A percentile compares a stretch with the other conserved stretches of the same genome.
Conservation (phyloP, 2,113 vertebrate species). For the Phylloscopus trochiloides region DNA sequence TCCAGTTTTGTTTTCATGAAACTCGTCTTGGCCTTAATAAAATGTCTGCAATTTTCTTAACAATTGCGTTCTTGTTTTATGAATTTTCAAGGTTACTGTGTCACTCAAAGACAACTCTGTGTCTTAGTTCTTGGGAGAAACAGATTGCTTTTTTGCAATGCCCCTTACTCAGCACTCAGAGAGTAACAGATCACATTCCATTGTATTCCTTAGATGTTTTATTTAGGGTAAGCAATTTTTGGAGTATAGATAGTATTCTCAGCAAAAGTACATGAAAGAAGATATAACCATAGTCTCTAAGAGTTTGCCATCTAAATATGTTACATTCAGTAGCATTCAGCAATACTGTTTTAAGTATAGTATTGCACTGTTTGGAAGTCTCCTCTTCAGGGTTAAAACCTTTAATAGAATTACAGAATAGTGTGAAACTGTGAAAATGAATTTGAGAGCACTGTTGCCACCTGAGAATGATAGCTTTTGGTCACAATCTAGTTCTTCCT, state of each 20-base stretch:
- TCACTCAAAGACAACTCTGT: background rate
- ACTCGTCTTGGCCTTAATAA: background rate
- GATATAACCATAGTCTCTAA: background rate
- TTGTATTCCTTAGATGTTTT: constrained; percentile 21
- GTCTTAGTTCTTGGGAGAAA: background rate
- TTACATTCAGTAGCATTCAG: background rate
- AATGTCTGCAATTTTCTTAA: background rate
- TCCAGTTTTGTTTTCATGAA: background rate
- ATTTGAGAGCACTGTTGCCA: background rate
- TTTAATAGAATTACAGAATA: background rate
- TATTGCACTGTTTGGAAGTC: background rate
- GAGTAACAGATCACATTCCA: background rate
- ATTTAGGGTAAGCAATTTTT: background rate
- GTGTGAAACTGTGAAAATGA: background rate
- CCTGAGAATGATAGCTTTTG: background rate
- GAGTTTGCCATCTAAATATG: background rate
- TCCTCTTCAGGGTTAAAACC: background rate
- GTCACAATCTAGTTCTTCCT: background rate
- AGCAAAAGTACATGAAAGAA: background rate
- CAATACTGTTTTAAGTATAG: background rate
- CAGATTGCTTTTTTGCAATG: constrained; percentile 4
- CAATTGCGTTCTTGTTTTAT: background rate
- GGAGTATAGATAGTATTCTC: background rate
- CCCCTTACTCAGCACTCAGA: background rate
- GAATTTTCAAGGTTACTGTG: constrained; percentile 13